phyloP scores from a whole-genome alignment of 2,797 vertebrate species.

The Lutjanus argentimaculatus region DNA sequence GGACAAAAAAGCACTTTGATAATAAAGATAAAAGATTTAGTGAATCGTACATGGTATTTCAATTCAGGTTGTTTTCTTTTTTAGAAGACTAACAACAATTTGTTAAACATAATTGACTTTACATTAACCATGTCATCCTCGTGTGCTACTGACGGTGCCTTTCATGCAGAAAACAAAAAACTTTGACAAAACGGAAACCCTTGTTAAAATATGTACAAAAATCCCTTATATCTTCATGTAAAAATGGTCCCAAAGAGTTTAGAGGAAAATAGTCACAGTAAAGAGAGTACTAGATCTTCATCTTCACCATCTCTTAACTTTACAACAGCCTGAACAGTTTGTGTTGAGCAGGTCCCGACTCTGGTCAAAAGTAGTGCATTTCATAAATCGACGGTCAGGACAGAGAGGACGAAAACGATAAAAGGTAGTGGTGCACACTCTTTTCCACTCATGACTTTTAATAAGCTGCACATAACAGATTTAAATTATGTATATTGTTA shows the following conservation, averaged over 20 bases:
- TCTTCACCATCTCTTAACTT: neutral
- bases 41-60: conserved; percentile 9
- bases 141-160: neutral
- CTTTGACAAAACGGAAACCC: neutral
- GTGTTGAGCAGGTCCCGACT: neutral
- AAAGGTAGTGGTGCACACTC: neutral
- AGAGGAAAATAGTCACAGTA: neutral
- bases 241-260: conserved; percentile 25
- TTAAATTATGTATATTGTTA: neutral
- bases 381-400: neutral
- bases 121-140: conserved; percentile 5
- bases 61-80: neutral
- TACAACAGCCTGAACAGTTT: conserved; percentile 29
- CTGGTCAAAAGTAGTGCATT: conserved; percentile 45
- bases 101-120: conserved; percentile 31
- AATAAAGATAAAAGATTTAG: conserved; percentile 11
- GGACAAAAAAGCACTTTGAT: conserved; percentile 5
- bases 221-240: conserved; percentile 40
- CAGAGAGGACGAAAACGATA: neutral
- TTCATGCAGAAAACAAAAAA: conserved; percentile 6
- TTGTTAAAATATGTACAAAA: conserved; percentile 51
- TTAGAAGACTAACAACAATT: conserved; percentile 2
- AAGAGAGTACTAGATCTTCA: neutral
- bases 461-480: conserved; percentile 9
- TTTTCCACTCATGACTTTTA: neutral